phyloP scores from a whole-genome alignment of 2,797 vertebrate genomes.

The Margarornis squamiger region DNA sequence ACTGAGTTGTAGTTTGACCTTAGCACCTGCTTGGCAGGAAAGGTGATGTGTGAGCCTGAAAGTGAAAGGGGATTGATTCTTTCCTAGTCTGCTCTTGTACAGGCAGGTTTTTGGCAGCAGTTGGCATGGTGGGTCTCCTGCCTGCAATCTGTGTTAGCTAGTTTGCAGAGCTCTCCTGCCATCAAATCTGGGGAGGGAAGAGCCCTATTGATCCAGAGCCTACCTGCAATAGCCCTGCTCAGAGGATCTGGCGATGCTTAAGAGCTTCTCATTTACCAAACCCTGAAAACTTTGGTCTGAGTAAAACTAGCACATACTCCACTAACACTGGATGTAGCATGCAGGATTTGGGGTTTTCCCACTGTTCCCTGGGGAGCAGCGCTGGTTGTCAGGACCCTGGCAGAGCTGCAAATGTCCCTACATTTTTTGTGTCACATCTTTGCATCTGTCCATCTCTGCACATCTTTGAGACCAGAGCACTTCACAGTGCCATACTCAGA shows the following conservation, averaged over 20 bases:
- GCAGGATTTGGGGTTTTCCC: fast-evolving
- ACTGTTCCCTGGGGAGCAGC: neutral
- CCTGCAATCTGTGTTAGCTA: neutral
- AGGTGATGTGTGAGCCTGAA: neutral
- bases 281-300: neutral
- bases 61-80: neutral
- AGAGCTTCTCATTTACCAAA: neutral
- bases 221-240: neutral
- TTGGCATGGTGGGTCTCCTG: neutral
- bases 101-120: neutral
- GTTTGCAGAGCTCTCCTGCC: neutral
- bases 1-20: neutral
- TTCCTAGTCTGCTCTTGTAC: neutral
- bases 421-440: neutral
- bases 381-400: neutral
- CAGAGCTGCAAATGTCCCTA: neutral
- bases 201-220: neutral
- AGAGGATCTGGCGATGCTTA: neutral
- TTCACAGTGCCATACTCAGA: neutral
- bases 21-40: neutral
- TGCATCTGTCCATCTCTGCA: neutral
- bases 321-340: neutral
- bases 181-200: neutral
- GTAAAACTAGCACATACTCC: neutral
- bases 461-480: neutral